Conservation (phyloP, 1,140 invertebrate species). For the Hylyphantes graminicola region DNA sequence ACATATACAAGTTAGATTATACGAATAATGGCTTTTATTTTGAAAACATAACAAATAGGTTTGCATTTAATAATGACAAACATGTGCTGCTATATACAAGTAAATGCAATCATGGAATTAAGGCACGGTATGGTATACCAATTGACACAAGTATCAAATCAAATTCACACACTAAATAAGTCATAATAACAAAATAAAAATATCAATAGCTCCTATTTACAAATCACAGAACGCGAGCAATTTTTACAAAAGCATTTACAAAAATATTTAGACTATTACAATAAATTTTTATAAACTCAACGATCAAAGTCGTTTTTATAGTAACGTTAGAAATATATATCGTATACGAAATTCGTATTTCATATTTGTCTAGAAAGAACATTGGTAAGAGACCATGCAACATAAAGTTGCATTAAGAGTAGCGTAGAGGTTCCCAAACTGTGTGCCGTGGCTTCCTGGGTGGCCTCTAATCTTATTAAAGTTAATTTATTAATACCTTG, state of each 20-base stretch:
- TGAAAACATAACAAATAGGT: slow-evolving; percentile 44
- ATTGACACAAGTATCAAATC: not conserved
- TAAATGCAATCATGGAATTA: slow-evolving; percentile 19
- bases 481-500: too few species aligned
- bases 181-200: not conserved
- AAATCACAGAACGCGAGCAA: not conserved
- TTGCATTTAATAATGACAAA: slow-evolving; percentile 1
- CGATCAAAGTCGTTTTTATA: too few species aligned
- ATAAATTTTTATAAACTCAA: not conserved
- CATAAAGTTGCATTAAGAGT: not conserved
- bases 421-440: too few species aligned
- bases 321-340: too few species aligned
- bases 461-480: too few species aligned
- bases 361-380: slow-evolving; percentile 7
- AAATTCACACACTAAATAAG: not conserved
- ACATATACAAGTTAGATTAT: not conserved
- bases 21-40: slow-evolving; percentile 32
- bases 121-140: slow-evolving; percentile 31
- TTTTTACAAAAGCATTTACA: not conserved
- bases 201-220: not conserved
- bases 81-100: slow-evolving; percentile 18
- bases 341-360: not conserved
- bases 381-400: slow-evolving; percentile 25
- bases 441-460: too few species aligned
- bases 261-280: not conserved